Conservation (phyloP, 2,888 invertebrate genomes). For the Choristoneura rosaceana region DNA sequence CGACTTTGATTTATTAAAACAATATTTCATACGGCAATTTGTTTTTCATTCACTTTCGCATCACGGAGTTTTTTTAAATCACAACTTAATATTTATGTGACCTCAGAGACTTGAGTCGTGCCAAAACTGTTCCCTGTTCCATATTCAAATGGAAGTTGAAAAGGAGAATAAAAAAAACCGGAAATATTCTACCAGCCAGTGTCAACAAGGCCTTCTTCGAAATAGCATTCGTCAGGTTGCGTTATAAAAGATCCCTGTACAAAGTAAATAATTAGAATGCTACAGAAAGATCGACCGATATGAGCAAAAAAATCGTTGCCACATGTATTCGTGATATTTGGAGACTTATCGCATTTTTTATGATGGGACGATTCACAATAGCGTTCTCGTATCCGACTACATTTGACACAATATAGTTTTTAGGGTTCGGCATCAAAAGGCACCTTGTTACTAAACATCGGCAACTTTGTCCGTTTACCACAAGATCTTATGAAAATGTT, state of each 20-base stretch:
- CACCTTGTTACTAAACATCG: too few species aligned
- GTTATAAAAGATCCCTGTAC: slow-evolving; percentile 31
- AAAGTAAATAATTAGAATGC: slow-evolving; percentile 38
- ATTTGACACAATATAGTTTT: not conserved
- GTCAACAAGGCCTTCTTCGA: slow-evolving; percentile 77
- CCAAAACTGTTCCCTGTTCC: slow-evolving; percentile 62
- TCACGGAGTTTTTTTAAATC: slow-evolving; percentile 32
- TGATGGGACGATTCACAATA: not conserved
- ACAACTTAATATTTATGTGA: slow-evolving; percentile 23
- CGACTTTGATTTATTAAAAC: slow-evolving; percentile 41
- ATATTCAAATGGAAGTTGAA: slow-evolving; percentile 50
- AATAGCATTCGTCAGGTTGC: slow-evolving; percentile 63
- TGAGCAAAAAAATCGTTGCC: slow-evolving; percentile 16
- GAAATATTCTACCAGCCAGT: slow-evolving; percentile 62
- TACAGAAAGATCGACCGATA: slow-evolving; percentile 35
- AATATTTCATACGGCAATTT: slow-evolving; percentile 37
- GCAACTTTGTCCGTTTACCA: too few species aligned
- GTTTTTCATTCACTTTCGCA: slow-evolving; percentile 35
- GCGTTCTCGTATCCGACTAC: not conserved
- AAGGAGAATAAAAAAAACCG: slow-evolving; percentile 62
- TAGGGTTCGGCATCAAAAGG: not conserved
- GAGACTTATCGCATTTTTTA: slow-evolving; percentile 22
- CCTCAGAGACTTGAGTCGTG: slow-evolving; percentile 49
- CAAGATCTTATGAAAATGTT: too few species aligned
- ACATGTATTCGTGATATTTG: slow-evolving; percentile 23